Percentiles rank a stretch among this genome's conserved stretches.
Evolutionary conservation across 2,797 vertebrate species (phyloP).

Genomic region (Chloroceryle inda): DNA sequence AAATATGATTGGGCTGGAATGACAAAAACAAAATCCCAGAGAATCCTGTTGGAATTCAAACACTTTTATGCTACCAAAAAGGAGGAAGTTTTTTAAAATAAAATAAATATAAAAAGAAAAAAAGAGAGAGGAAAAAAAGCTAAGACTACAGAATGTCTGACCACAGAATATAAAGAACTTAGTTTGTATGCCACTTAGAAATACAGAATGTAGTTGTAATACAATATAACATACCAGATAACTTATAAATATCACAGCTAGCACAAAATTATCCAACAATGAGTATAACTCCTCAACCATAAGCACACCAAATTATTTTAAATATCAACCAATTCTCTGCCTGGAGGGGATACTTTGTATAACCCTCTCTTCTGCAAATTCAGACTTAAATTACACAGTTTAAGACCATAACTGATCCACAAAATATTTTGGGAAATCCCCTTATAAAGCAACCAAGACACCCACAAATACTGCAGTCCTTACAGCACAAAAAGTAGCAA

Average conservation of each 20-base stretch:
- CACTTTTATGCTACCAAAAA: not conserved
- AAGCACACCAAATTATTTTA: not conserved
- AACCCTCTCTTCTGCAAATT: not conserved
- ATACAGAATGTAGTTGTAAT: not conserved
- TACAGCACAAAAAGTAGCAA: not conserved
- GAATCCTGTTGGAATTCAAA: not conserved
- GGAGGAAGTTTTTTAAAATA: not conserved
- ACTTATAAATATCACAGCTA: not conserved
- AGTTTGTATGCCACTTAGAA: not conserved
- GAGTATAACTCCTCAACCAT: not conserved
- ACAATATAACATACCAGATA: not conserved
- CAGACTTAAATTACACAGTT: not conserved
- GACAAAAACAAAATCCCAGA: not conserved
- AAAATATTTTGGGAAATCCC: not conserved
- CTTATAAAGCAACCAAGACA: not conserved
- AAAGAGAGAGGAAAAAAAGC: no score
- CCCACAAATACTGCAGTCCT: not conserved
- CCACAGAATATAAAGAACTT: accelerated
- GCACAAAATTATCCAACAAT: not conserved
- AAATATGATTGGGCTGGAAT: not conserved
- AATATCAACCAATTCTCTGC: not conserved
- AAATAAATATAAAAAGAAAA: no score
- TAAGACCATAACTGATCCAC: not conserved
- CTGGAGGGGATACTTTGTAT: not conserved
- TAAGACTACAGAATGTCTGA: not conserved